Base-by-base conservation (phyloP, 2,113 vertebrate species). In the Grammomys dolichurus region DNA sequence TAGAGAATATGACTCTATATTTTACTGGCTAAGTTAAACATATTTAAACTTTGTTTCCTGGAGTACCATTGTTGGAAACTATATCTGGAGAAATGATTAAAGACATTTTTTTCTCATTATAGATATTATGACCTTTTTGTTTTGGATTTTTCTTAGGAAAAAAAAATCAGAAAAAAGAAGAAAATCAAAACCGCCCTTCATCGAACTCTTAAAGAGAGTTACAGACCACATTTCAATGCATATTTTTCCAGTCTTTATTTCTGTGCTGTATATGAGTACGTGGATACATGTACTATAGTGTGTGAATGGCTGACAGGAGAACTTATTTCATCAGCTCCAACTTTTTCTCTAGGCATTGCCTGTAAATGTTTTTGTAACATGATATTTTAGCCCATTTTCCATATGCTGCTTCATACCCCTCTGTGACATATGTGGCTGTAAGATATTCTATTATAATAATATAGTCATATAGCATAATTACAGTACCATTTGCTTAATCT, bases 11-110 rank as follows among this genome's bases (percentile, higher is more conserved):
- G 24, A 84, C 58, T 96, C 76, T 56, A 40, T 84, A 81, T 85
- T 97, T 96, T 90, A 51, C 65, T 81, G 31, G 60, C 33, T 92
- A 78, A 93, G 89, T 93, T 31, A 96, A 97, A 85, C 87, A 81
- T 67, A 90, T 75, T 95, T 96, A 72, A 81, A 58, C 19, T 92
- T 90, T 16, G 36, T 86, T 96, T 94, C 63, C 46, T 72, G 28
- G 75, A 90, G 33, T 36, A 92, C 36, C 54, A 22, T 36, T 93
- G 86, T 96, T 90, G 67, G 89, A 91, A 91, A 48, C 86, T 17
- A 40, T 33, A 82, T 69, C 3, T 7, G 89, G 33, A 73, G 94
- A 95, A 82, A 9, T 16, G 86, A 86, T 80, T 40, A n/a, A 77
- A 97, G 84, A 22, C 70, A 77, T 93, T 89, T 96, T 89, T 91